These are phyloP conservation scores for Geophilus truncorum DNA, from an alignment of 2,888 invertebrate genomes.

Conservation along the genomic window DNA sequence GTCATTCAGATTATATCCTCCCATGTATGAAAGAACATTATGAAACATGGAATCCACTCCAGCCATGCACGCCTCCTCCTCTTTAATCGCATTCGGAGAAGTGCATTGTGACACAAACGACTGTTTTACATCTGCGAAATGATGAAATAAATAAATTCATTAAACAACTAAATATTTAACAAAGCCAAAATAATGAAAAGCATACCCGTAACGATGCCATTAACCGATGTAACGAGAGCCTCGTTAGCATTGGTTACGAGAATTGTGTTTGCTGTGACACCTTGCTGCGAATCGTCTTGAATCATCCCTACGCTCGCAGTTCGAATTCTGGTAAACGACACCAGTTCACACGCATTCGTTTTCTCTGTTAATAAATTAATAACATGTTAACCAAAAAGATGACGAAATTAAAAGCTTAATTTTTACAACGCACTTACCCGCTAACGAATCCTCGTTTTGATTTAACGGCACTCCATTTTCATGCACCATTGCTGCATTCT, in stretches of 20 bases:
- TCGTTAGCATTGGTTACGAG: constrained; percentile 14
- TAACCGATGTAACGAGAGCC: constrained; percentile 27
- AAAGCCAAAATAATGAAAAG: neutral
- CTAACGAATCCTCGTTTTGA: neutral
- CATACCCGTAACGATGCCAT: constrained; percentile 28
- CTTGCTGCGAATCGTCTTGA: constrained; percentile 15
- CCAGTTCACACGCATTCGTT: neutral
- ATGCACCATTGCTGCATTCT: neutral
- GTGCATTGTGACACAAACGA: neutral
- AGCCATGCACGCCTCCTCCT: neutral
- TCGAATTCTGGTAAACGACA: constrained; percentile 4
- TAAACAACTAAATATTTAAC: neutral
- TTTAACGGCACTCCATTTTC: neutral
- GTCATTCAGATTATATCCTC: neutral
- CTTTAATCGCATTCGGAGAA: neutral
- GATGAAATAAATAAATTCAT: neutral
- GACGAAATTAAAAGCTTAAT: too few relatives aligned
- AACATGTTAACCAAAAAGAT: too few relatives aligned
- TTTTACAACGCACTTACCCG: neutral
- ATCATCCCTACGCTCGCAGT: constrained; percentile 15
- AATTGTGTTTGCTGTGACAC: neutral
- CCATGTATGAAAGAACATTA: neutral
- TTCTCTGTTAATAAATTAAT: neutral
- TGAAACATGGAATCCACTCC: neutral
- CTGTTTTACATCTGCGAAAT: constrained; percentile 3